Percentiles rank a stretch among this genome's conserved stretches.
Evolutionary conservation across 2,888 invertebrate genomes (phyloP).

Genomic region (Idaea biselata): DNA sequence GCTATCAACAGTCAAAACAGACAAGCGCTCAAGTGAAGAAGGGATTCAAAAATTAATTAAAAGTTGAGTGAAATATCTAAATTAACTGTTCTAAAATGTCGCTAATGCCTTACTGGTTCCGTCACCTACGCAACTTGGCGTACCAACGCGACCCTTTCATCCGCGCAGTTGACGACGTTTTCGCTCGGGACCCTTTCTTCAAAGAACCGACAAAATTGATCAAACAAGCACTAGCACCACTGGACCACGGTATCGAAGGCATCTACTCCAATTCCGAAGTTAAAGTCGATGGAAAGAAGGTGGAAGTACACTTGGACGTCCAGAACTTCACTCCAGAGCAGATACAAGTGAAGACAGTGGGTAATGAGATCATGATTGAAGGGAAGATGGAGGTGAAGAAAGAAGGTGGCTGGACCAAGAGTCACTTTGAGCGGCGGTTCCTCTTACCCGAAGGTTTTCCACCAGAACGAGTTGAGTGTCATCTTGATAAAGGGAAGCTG

Average conservation of each 20-base stretch:
- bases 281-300: slow-evolving; percentile 83
- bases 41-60: slow-evolving; percentile 3
- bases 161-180: slow-evolving; percentile 61
- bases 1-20: slow-evolving; percentile 30
- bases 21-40: slow-evolving; percentile 11
- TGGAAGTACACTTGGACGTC: slow-evolving; percentile 87
- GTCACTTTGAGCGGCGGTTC: slow-evolving; percentile 89
- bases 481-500: slow-evolving; percentile 88
- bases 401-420: slow-evolving; percentile 87
- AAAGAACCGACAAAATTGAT: slow-evolving; percentile 61
- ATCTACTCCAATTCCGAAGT: slow-evolving; percentile 79
- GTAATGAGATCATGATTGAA: slow-evolving; percentile 86
- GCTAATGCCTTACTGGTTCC: slow-evolving; percentile 67
- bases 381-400: slow-evolving; percentile 89
- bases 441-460: slow-evolving; percentile 88
- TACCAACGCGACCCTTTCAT: slow-evolving; percentile 53
- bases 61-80: slow-evolving; percentile 17
- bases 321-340: slow-evolving; percentile 90
- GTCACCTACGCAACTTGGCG: slow-evolving; percentile 63
- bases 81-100: slow-evolving; percentile 54
- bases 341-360: slow-evolving; percentile 88
- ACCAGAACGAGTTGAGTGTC: slow-evolving; percentile 85
- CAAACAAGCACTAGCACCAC: slow-evolving; percentile 46
- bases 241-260: slow-evolving; percentile 68
- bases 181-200: slow-evolving; percentile 66